Evolutionary conservation across 2,797 vertebrate genomes (phyloP).

Genomic region (Halcyon chelicuti): DNA sequence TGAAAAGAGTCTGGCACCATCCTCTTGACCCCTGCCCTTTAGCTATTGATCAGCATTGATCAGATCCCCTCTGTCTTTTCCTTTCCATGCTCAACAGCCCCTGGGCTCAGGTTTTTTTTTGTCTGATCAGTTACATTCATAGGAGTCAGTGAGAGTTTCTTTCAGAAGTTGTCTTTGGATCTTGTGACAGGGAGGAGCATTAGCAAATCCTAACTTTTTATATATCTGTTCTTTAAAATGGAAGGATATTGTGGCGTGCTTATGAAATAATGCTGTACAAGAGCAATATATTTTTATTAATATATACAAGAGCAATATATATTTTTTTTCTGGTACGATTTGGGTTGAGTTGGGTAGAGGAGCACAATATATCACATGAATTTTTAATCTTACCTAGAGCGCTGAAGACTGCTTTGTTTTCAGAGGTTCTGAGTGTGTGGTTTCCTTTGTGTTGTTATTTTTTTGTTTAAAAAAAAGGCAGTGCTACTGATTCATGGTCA

Average conservation of each 20-base stretch:
- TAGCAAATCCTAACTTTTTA: not conserved
- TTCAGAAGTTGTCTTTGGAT: not conserved
- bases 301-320: not conserved
- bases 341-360: not conserved
- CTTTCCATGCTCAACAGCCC: not conserved
- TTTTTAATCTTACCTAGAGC: not conserved
- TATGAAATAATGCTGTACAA: not conserved
- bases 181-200: not conserved
- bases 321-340: not conserved
- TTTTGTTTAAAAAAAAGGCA: not conserved
- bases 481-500: not conserved
- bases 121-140: not conserved
- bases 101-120: not conserved
- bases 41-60: not conserved
- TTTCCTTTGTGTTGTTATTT: too few relatives aligned
- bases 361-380: not conserved
- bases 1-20: too few relatives aligned
- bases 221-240: not conserved
- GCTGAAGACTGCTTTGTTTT: not conserved
- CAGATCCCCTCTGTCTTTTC: too few relatives aligned
- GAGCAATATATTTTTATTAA: too few relatives aligned
- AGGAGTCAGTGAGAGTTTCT: not conserved
- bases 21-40: not conserved
- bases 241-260: too few relatives aligned
- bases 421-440: not conserved